Evolutionary conservation across 2,113 vertebrate genomes (phyloP), one percentile per base, ranked within the genome.

Genomic region (Nothobranchius kuhntae): DNA sequence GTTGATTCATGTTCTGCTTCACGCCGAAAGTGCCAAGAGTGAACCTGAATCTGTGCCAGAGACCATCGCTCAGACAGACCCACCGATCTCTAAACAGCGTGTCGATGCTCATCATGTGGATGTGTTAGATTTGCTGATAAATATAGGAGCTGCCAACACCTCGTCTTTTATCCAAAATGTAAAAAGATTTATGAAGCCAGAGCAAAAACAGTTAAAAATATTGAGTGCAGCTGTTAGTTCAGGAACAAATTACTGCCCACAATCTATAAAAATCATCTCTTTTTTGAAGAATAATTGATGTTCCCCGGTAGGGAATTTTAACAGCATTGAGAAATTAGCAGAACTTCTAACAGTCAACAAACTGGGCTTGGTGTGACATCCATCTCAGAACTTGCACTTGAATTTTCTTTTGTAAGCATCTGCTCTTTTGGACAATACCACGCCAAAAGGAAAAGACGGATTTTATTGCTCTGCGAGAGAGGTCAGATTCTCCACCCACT

Each of bases 401-500:
- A 65, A 80, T 15, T 46, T 47, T 72, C 48, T 59, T 61, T 54
- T 36, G 38, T 21, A 68, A 21, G 38, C 26, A 74, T 71, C 62
- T 64, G 61, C 54, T 65, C 52, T 70, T 65, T 74, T 68, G 58
- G 61, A 65, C 15, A 38, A 68, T 68, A 26, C 17, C 44, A 46
- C 56, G 50, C 38, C 60, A 44, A 65, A 13, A 47, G 47, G 1
- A 13, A 44, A 62, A 67, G 10, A 61, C 73, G 67, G 82, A 76
- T 76, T 83, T 68, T 87, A 77, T 78, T 73, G 72, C 51, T 71
- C 51, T 71, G 79, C 9, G 6, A 61, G 26, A 81, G 56, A 68
- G 74, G 71, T 81, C 77, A 86, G 56, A 42, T 53, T 53, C 63
- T 78, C 84, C 78, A 73, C 80, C 81, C 65, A 64, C 47, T 55